Base-by-base conservation (phyloP, 2,113 vertebrate genomes). In the Lipophrys pholis region DNA sequence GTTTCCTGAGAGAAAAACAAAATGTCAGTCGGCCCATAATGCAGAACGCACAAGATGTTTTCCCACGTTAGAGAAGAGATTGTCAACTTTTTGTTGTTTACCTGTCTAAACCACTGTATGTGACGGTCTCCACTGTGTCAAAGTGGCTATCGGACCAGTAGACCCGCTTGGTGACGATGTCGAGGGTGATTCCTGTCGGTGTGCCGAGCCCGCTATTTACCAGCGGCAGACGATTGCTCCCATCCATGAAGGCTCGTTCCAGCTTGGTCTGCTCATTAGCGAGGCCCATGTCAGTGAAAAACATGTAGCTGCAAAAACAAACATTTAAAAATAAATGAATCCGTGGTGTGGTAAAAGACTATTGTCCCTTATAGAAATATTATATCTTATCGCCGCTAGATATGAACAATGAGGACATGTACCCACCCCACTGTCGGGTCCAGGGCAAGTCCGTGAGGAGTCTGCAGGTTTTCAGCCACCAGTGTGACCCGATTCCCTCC, bases 71-170 rank as follows among this genome's bases (percentile, higher is more conserved):
- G 21, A 30, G 21, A 30, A 30, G 21, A 30, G 21, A 30, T 30
- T 30, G 2, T 30, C 21, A 2, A 30, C 21, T 2, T 30, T 36
- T 8, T 5, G 55, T 30, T n/a, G 3, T 8, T 49, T 85, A 94
- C 93, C 93, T 93, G 43, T 94, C 88, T 21, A 93, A 67, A 17
- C 93, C 92, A 12, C 6, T 82, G 78, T 94, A 93, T 38, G 92
- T 93, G 57, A 93, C 91, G 0, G 91, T 93, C 17, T 94, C 90
- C 69, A 94, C 91, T 0, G 90, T 90, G 85, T 94, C 90, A 71
- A 91, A 94, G 68, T 93, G 93, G 69, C 90, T 93, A 78, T 94
- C 93, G 6, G 90, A 83, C 93, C 93, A 94, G 80, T 94, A 94
- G 49, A 94, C 84, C 61, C 93, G 86, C 73, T 77, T 60, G 10